Conservation (phyloP, 2,797 vertebrate species). For the Enteromius paludinosus region DNA sequence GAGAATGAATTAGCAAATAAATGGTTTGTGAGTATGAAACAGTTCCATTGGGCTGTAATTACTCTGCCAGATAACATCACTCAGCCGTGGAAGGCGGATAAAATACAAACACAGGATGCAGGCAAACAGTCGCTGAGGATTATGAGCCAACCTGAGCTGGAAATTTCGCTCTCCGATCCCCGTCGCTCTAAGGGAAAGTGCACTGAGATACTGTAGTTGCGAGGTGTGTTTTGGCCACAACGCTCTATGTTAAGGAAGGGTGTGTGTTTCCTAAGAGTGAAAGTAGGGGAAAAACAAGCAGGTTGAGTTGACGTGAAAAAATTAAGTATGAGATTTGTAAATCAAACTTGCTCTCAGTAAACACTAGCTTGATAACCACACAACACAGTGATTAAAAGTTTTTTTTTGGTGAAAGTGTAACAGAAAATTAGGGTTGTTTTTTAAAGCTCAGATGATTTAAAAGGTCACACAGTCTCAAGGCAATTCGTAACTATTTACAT, state of each 20-base stretch:
- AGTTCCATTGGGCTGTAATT: slow-evolving; percentile 33
- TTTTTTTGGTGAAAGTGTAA: neutral
- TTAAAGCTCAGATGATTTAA: neutral
- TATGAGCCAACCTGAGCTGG: slow-evolving; percentile 51
- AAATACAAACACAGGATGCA: slow-evolving; percentile 55
- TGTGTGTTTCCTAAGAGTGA: slow-evolving; percentile 53
- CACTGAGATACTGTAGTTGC: neutral
- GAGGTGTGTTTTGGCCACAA: slow-evolving; percentile 23
- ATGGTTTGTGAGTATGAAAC: slow-evolving; percentile 13
- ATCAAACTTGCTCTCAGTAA: neutral
- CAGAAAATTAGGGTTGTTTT: neutral
- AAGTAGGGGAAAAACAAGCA: slow-evolving; percentile 36
- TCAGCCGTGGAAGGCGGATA: slow-evolving; percentile 14
- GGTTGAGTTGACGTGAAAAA: neutral
- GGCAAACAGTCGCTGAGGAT: slow-evolving; percentile 43
- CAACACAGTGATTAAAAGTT: neutral
- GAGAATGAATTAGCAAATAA: neutral
- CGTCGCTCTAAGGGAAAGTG: neutral
- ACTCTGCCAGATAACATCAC: slow-evolving; percentile 48
- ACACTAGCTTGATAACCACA: neutral
- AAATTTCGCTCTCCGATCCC: slow-evolving; percentile 11
- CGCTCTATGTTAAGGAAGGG: slow-evolving; percentile 55
- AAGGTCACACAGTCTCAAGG: neutral
- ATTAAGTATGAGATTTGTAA: neutral
- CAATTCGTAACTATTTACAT: neutral